Base-by-base conservation (phyloP, 37 sponge, comb jelly and placozoan genomes). In the Bolinopsis microptera region DNA sequence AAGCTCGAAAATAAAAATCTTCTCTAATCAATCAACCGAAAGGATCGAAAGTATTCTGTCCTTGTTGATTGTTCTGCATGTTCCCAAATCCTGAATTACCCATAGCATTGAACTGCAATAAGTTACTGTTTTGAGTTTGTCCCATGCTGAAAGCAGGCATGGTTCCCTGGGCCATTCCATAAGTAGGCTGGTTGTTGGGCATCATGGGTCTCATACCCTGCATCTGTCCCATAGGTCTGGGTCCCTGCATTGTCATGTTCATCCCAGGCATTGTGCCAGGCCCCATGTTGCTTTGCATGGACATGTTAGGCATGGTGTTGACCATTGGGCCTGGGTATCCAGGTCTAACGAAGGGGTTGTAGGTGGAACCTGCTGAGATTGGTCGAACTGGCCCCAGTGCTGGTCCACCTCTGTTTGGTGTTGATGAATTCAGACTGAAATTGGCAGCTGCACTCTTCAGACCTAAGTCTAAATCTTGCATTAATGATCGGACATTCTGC, bases 341-440 rank as follows among this genome's bases (percentile, higher is more conserved):
- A n/a, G 90, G 90, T 27, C 90, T 38, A 3, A 86, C 35, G 90
- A 86, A 86, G 13, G 90, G 90, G 28, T 86, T 86, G 35, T 86
- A 86, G 9, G 90, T 86, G 25, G 90, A 35, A 13, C 90, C 90
- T 3, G 61, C 0, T 38, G 90, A 86, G 2, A 86, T 86, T 5
- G 90, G 90, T 3, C 90, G 41, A 86, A 86, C 90, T 39, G 90
- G 90, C 36, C 90, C 90, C 27, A 86, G 25, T 39, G 90, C 90
- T 39, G 90, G 90, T 39, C 90, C 90, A 86, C 90, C 90, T 8
- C 61, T 38, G 5, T 23, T 41, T 0, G 61, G 23, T 9, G 26
- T 86, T 36, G 22, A 24, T 2, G 41, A 41, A 40, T 38, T 86
- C 2, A 86, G 25, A n/a, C 90, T 86, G 24, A 86, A 86, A 27